Conservation (phyloP, 2,113 vertebrate genomes). For the Anthoscopus minutus region DNA sequence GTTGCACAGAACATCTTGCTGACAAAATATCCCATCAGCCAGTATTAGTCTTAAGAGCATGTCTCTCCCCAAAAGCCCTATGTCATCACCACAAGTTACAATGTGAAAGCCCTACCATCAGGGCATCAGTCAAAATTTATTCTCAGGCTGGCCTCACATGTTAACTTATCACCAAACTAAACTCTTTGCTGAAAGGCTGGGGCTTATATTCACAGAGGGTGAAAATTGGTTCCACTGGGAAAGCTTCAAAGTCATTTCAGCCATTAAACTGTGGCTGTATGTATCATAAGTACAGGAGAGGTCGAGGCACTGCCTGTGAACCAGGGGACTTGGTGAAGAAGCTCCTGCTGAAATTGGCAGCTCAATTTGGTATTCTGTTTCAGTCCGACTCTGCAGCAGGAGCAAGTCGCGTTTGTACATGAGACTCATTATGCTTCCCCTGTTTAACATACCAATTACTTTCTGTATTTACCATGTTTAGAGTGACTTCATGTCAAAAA, state of each 20-base stretch:
- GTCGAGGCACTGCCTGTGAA: conserved; percentile 17
- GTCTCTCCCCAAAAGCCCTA: conserved; percentile 41
- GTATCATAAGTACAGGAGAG: conserved; percentile 57
- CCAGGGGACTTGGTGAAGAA: conserved; percentile 47
- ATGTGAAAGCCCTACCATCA: conserved; percentile 38
- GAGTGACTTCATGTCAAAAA: conserved; percentile 39
- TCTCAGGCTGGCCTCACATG: conserved; percentile 41
- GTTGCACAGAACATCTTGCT: background rate
- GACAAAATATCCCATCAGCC: conserved; percentile 34
- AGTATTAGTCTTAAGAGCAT: background rate
- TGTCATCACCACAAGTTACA: background rate
- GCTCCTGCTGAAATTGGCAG: conserved; percentile 18
- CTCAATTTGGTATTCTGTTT: background rate
- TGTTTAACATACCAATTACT: conserved; percentile 51
- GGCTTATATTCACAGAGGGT: conserved; percentile 58
- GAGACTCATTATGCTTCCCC: conserved; percentile 35
- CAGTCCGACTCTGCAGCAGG: background rate
- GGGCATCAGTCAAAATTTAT: conserved; percentile 48
- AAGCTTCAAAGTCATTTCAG: conserved; percentile 68
- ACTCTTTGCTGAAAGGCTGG: conserved; percentile 48
- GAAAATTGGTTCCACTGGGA: conserved; percentile 70
- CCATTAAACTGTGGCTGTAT: conserved; percentile 69
- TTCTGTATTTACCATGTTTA: conserved; percentile 39
- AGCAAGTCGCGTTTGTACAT: conserved; percentile 7
- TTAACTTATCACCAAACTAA: conserved; percentile 60